Evolutionary conservation across 2,113 vertebrate genomes (phyloP).

Genomic region (Notechis scutatus): DNA sequence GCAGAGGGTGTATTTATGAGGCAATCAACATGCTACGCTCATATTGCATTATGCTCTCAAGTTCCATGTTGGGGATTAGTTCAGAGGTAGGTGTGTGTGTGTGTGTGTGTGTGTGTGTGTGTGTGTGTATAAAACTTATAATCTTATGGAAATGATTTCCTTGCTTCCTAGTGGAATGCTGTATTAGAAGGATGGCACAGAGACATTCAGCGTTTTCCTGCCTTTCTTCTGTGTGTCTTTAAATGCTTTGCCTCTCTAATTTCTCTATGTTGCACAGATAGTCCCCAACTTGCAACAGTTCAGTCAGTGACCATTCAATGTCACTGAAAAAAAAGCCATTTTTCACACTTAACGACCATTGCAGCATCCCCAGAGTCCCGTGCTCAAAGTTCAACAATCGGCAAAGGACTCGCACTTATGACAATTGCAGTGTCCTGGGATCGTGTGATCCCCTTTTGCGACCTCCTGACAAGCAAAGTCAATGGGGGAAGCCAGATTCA

Average conservation of each 20-base stretch:
- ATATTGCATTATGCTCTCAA: background rate
- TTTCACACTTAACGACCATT: too few relatives aligned
- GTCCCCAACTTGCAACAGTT: too few relatives aligned
- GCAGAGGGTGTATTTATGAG: rapidly evolving
- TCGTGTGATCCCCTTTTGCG: too few relatives aligned
- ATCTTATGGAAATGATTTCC: background rate
- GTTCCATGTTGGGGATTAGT: background rate
- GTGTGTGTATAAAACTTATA: background rate
- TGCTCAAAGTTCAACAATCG: too few relatives aligned
- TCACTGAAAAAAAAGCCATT: too few relatives aligned
- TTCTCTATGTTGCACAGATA: too few relatives aligned
- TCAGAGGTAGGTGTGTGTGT: background rate
- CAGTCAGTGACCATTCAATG: too few relatives aligned
- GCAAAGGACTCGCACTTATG: too few relatives aligned
- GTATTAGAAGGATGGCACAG: background rate
- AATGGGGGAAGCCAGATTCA: too few relatives aligned
- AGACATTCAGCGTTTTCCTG: background rate
- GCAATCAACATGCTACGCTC: background rate
- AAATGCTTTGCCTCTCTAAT: background rate
- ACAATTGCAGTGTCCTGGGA: too few relatives aligned
- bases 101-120: background rate
- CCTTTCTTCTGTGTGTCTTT: background rate
- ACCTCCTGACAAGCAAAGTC: too few relatives aligned
- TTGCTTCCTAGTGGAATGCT: background rate
- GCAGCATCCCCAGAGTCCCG: too few relatives aligned